These are phyloP conservation scores for Cyrtonyx montezumae DNA, from an alignment of 2,113 vertebrate species.

Conservation along the genomic window DNA sequence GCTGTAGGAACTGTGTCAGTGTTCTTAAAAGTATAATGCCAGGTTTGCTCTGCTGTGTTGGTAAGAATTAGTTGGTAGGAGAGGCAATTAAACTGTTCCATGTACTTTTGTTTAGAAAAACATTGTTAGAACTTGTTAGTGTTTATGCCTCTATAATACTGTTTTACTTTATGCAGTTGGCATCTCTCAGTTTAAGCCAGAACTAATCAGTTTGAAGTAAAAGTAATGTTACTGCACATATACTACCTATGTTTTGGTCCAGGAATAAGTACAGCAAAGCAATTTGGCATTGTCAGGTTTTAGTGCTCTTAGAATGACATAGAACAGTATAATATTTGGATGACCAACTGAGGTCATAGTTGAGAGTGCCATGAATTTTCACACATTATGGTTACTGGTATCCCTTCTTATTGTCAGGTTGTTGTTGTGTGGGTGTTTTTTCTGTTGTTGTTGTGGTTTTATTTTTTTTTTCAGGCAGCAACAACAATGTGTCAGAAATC, in stretches of 20 bases:
- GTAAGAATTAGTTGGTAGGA: neutral
- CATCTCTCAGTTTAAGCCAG: neutral
- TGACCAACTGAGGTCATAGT: neutral
- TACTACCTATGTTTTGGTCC: fast-evolving
- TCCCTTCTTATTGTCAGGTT: neutral
- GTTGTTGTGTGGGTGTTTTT: too few relatives aligned
- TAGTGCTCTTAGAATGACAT: neutral
- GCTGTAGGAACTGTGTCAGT: neutral
- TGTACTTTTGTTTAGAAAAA: neutral
- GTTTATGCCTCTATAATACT: neutral
- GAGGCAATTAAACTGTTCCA: neutral
- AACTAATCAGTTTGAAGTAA: neutral
- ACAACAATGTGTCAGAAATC: neutral
- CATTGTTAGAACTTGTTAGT: neutral
- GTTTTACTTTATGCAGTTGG: neutral
- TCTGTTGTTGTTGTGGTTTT: neutral
- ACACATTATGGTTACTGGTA: neutral
- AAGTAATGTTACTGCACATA: neutral
- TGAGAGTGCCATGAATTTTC: neutral
- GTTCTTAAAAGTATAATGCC: neutral
- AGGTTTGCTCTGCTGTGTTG: neutral
- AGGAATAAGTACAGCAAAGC: neutral
- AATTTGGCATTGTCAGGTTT: neutral
- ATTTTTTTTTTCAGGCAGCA: too few relatives aligned
- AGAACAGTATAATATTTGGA: neutral